Evolutionary conservation across 2,113 vertebrate species (phyloP), one percentile per base, ranked within the genome.

Genomic region (Forbesichthys papilliferus): DNA sequence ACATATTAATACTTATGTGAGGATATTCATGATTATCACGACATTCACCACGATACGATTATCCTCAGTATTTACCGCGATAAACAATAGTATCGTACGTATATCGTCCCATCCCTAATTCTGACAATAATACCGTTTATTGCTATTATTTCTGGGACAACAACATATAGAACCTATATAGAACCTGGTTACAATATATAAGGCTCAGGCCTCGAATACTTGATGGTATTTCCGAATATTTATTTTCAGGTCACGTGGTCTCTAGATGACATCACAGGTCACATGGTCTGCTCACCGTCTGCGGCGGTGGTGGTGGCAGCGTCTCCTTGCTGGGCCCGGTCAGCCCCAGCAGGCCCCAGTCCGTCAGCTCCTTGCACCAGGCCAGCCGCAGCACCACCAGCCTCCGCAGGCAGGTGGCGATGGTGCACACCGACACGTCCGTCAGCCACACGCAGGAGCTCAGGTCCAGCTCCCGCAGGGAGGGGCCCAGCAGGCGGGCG

Each of bases 291-390:
- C 66, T 86, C 68, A 93, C 91, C 87, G 5, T 75, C 48, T 90
- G 77, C 11, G 72, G 60, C 9, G 72, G 67, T 0, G 72, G 60
- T 8, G 72, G 67, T 0, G 66, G 66, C 0, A 89, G 76, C 12
- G 74, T 66, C 13, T 78, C 71, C 61, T 79, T 63, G 2, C 61
- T 75, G 75, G 88, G 87, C 51, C 93, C 81, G 80, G 74, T 77
- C 61, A 93, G 84, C 1, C 94, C 94, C 64, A 95, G 86, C 72
- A 96, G 87, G 3, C 94, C 95, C 92, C 92, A 93, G 73, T 96
- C 95, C 0, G 80, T 86, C 64, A 96, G 88, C 68, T 95, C 87
- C 61, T 92, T 94, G 73, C 95, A 95, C 91, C 91, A 93, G 54
- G 91, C 92, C 2, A 96, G 88, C 14, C 89, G 86, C 68, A 96